phyloP scores from a whole-genome alignment of 2,113 vertebrate genomes.

The Gavia stellata region DNA sequence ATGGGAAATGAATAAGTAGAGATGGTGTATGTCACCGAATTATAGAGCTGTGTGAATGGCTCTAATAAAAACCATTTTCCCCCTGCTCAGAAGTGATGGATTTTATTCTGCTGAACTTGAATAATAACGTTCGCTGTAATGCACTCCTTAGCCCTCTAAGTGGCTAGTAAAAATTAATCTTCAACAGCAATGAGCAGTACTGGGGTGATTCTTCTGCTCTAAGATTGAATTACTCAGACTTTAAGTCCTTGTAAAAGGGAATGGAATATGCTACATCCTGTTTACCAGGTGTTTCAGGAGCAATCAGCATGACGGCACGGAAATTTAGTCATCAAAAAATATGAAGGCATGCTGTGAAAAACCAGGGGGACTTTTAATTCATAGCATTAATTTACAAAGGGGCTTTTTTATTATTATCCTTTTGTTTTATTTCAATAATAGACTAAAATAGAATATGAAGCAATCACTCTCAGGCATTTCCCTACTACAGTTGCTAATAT shows the following conservation, averaged over 20 bases:
- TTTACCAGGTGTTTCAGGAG: conserved; percentile 38
- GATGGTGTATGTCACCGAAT: conserved; percentile 38
- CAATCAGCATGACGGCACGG: neutral
- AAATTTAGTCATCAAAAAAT: neutral
- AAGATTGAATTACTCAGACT: conserved; percentile 29
- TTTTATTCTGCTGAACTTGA: conserved; percentile 50
- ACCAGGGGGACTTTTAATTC: neutral
- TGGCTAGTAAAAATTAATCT: conserved; percentile 56
- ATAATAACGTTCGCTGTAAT: conserved; percentile 4
- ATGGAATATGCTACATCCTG: neutral
- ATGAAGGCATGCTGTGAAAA: conserved; percentile 2
- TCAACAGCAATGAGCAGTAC: conserved; percentile 5
- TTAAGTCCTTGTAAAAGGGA: neutral
- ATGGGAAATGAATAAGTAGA: conserved; percentile 33
- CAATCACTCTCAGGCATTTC: neutral
- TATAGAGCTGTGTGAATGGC: conserved; percentile 42
- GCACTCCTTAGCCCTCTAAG: conserved; percentile 38
- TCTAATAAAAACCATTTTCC: conserved; percentile 55
- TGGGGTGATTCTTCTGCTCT: conserved; percentile 13
- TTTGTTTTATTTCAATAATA: neutral
- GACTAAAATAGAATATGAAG: neutral
- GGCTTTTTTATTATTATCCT: neutral
- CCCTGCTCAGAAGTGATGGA: conserved; percentile 50
- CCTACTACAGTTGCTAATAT: neutral
- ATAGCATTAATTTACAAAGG: neutral